These are phyloP conservation scores for Sebastolobus altivelis DNA, from an alignment of 2,797 vertebrate species.

Conservation along the genomic window DNA sequence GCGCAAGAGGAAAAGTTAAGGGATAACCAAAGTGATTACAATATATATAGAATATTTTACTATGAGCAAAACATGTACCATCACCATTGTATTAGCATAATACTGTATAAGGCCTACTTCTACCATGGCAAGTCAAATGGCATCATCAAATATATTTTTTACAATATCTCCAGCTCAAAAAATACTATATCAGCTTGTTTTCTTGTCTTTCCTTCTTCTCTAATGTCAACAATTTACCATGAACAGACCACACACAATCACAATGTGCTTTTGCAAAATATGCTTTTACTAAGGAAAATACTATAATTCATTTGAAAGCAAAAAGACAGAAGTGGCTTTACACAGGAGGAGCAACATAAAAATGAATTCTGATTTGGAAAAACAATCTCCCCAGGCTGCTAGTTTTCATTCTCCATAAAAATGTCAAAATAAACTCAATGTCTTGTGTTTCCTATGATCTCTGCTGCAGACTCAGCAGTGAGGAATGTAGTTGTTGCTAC, in stretches of 20 bases:
- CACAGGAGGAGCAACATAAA: conserved; percentile 33
- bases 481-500: conserved; percentile 10
- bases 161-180: neutral
- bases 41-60: neutral
- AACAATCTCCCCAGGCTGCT: conserved; percentile 13
- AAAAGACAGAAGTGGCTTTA: conserved; percentile 56
- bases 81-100: neutral
- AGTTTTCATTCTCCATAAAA: conserved; percentile 1
- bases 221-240: neutral
- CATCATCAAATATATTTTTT: neutral
- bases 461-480: neutral
- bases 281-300: conserved; percentile 87
- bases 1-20: no score
- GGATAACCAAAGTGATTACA: neutral
- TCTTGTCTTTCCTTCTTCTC: neutral
- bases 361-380: conserved; percentile 11
- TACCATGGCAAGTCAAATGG: neutral
- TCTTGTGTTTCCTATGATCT: neutral
- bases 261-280: conserved; percentile 11
- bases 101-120: neutral
- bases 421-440: neutral
- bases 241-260: conserved; percentile 25
- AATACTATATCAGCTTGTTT: neutral
- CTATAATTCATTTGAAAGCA: conserved; percentile 80
- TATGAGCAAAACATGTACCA: neutral